Conservation (phyloP, 2,888 invertebrate species). For the Acutogordius australiensis region DNA sequence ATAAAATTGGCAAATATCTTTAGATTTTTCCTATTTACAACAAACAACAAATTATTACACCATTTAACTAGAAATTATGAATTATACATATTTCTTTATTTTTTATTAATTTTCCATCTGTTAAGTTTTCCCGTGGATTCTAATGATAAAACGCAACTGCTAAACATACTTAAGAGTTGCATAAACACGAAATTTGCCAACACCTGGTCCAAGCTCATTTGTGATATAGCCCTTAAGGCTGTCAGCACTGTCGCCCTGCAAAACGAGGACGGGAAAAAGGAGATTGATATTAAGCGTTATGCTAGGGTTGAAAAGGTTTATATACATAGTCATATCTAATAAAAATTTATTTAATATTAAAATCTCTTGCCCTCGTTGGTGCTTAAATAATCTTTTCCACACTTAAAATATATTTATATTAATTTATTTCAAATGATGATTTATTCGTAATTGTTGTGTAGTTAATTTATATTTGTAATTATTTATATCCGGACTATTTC, state of each 20-base stretch:
- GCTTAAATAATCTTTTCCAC: no score
- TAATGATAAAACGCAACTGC: conserved; percentile 43
- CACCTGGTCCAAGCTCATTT: conserved; percentile 76
- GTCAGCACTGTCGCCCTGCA: conserved; percentile 61
- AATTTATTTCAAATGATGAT: no score
- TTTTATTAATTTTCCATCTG: conserved; percentile 14
- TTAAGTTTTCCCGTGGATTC: conserved; percentile 46
- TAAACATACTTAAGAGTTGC: conserved; percentile 60
- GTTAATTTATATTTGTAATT: no score
- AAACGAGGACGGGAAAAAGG: conserved; percentile 49
- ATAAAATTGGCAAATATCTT: not conserved
- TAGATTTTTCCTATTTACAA: conserved; percentile 9
- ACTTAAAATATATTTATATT: no score
- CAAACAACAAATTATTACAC: no score
- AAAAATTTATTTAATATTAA: no score
- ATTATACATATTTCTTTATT: not conserved
- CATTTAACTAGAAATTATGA: not conserved
- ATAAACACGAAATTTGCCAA: conserved; percentile 88
- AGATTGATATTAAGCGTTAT: conserved; percentile 90
- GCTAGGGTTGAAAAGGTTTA: conserved; percentile 45
- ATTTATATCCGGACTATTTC: no score
- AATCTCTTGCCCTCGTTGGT: no score
- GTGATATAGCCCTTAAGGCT: conserved; percentile 73
- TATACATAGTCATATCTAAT: not conserved
- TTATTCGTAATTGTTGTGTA: no score